Evolutionary conservation across 2,113 vertebrate species (phyloP).

Genomic region (Triplophysa dalaica): DNA sequence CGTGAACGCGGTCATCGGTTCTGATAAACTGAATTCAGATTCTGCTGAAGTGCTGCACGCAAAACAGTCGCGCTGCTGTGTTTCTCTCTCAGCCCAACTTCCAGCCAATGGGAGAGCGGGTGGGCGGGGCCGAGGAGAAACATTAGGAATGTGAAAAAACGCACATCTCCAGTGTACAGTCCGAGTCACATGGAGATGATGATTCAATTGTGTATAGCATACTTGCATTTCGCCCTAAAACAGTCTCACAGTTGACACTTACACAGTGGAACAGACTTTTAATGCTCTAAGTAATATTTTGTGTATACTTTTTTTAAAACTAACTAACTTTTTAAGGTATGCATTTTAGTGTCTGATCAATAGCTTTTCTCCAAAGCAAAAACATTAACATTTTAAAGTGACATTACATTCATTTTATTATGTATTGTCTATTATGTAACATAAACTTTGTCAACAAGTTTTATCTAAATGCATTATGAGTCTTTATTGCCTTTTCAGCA

Average conservation of each 20-base stretch:
- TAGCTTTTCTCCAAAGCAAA: no score
- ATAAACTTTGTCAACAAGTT: no score
- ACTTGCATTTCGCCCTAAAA: neutral
- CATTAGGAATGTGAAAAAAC: neutral
- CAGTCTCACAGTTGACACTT: neutral
- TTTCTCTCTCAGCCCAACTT: conserved; percentile 35
- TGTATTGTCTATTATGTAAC: no score
- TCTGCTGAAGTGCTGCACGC: neutral
- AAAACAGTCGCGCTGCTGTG: neutral
- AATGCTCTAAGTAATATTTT: no score
- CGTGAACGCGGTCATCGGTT: neutral
- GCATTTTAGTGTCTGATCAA: no score
- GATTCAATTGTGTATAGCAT: neutral
- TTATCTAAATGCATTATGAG: no score
- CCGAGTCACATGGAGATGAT: neutral
- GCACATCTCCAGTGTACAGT: neutral
- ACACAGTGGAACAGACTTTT: neutral
- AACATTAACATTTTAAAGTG: no score
- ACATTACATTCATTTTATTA: no score
- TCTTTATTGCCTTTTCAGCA: no score
- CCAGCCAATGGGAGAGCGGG: conserved; percentile 30
- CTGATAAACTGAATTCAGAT: neutral
- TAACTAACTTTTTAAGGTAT: no score
- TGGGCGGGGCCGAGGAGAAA: conserved; percentile 23
- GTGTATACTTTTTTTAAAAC: no score